Percentiles rank a stretch among this genome's conserved stretches.
Conservation (phyloP, 2,888 invertebrate species). For the Thymelicus lineola region DNA sequence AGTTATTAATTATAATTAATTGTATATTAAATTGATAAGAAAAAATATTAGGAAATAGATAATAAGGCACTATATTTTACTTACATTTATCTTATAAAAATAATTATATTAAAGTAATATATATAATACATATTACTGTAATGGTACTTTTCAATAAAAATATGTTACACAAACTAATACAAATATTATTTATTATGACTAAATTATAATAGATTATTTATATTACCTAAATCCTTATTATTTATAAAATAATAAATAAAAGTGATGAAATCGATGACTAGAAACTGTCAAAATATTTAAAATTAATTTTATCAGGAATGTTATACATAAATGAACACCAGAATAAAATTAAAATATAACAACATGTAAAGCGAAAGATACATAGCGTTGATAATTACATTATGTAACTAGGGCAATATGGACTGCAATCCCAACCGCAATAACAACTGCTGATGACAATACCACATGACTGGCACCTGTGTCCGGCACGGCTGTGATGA, state of each 20-base stretch:
- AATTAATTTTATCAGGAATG: background rate
- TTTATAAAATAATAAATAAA: no score
- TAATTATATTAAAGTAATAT: conserved; percentile 53
- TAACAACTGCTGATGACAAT: background rate
- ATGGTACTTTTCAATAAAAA: background rate
- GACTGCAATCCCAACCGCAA: background rate
- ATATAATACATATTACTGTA: conserved; percentile 56
- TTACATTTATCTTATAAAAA: conserved; percentile 34
- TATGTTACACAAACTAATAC: no score
- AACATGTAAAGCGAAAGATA: no score
- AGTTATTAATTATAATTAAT: background rate
- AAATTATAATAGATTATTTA: no score
- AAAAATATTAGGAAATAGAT: no score
- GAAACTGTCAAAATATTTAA: background rate
- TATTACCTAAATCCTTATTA: no score
- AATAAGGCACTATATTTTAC: background rate
- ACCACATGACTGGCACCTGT: background rate
- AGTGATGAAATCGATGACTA: background rate
- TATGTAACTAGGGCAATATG: background rate
- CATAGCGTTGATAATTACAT: no score
- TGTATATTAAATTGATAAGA: background rate
- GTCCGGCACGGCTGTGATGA: background rate
- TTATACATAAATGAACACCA: background rate
- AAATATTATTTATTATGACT: no score
- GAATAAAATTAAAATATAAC: no score